phyloP scores from a whole-genome alignment of 2,113 vertebrate species.

The Ictalurus furcatus region DNA sequence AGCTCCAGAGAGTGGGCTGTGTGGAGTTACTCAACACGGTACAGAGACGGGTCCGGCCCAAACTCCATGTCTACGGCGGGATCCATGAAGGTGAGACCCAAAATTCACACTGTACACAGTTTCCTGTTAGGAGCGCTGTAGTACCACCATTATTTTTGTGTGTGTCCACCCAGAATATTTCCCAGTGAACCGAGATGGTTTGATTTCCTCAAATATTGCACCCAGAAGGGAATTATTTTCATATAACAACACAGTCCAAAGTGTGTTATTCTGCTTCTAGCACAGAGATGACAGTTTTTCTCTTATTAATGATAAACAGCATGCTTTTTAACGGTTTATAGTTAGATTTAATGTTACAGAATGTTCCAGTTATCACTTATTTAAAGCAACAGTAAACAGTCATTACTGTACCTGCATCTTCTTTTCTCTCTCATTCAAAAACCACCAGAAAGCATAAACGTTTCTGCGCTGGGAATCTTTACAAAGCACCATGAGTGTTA shows the following conservation, averaged over 20 bases:
- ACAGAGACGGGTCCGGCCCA: constrained; percentile 85
- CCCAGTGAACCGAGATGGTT: no score
- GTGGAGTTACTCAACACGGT: constrained; percentile 89
- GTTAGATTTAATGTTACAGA: neutral
- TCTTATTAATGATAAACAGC: neutral
- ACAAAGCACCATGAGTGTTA: neutral
- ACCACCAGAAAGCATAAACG: neutral
- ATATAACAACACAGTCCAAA: no score
- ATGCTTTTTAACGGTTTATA: neutral
- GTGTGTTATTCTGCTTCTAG: neutral
- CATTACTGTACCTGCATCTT: neutral
- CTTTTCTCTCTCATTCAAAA: neutral
- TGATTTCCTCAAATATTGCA: no score
- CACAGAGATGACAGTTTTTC: neutral
- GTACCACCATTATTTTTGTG: neutral
- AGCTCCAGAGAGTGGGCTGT: constrained; percentile 87
- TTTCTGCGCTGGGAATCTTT: neutral
- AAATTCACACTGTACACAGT: neutral
- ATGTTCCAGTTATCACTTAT: neutral
- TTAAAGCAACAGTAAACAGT: neutral
- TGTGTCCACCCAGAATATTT: neutral
- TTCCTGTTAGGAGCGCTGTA: neutral
- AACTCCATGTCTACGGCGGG: constrained; percentile 86
- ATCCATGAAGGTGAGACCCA: constrained; percentile 82
- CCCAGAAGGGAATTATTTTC: no score